These are phyloP conservation scores for Cremastinae sp. DNA, from an alignment of 2,888 invertebrate genomes.

Conservation along the genomic window DNA sequence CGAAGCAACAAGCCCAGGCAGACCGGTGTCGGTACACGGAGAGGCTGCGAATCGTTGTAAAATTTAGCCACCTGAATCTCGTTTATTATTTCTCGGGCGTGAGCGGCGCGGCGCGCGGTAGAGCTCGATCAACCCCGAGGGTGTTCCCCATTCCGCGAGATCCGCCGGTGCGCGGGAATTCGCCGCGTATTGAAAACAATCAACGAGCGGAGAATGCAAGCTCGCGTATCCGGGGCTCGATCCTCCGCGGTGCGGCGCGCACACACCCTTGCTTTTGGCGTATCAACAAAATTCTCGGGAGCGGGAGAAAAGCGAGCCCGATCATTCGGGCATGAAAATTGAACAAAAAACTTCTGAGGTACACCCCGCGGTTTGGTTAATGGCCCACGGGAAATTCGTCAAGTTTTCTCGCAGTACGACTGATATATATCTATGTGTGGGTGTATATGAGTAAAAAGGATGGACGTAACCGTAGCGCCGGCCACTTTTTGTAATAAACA, in stretches of 20 bases:
- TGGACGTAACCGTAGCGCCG: neutral
- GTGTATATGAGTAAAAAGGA: slow-evolving; percentile 11
- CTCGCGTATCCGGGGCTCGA: slow-evolving; percentile 21
- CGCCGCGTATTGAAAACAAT: slow-evolving; percentile 46
- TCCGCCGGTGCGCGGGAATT: slow-evolving; percentile 31
- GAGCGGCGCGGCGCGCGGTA: slow-evolving; percentile 31
- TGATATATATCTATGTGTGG: slow-evolving; percentile 43
- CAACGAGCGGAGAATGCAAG: slow-evolving; percentile 42
- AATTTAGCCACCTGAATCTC: slow-evolving; percentile 55
- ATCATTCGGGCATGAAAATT: slow-evolving; percentile 63
- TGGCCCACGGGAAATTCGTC: slow-evolving; percentile 52
- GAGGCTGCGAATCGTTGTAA: slow-evolving; percentile 40
- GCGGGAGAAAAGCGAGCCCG: slow-evolving; percentile 21
- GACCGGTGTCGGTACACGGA: neutral
- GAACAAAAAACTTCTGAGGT: slow-evolving; percentile 40
- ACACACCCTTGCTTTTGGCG: neutral
- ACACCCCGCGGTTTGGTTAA: slow-evolving; percentile 31
- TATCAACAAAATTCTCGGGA: slow-evolving; percentile 18
- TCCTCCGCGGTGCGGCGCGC: slow-evolving; percentile 16
- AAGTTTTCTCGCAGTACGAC: slow-evolving; percentile 63
- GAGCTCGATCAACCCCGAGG: slow-evolving; percentile 42
- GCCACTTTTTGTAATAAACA: slow-evolving; percentile 14
- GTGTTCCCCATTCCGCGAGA: slow-evolving; percentile 43
- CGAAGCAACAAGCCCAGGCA: slow-evolving; percentile 7
- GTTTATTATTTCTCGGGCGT: slow-evolving; percentile 58